Base-by-base conservation (phyloP, 2,888 invertebrate species). In the Agrochola litura region DNA sequence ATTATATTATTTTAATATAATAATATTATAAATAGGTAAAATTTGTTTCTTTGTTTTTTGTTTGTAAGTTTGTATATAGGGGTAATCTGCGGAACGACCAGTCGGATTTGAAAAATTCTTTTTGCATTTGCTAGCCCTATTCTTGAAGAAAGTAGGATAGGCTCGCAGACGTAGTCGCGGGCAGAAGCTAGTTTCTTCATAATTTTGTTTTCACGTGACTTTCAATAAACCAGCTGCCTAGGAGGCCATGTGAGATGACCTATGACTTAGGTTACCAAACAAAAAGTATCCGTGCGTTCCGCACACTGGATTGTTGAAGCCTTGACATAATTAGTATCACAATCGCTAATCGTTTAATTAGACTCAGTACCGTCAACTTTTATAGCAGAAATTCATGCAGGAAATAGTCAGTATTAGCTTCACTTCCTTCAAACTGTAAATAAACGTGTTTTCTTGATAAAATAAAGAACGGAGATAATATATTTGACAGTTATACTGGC, bases 261-360 rank as follows among this genome's bases (percentile, higher is more conserved):
- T 70, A 58, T 68, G 37, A 61, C 41, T 54, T 25, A 72, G 37
- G 43, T 58, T 30, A 73, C 19, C 16, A 60, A 54, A 46, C 72
- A 85, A 74, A 83, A 77, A 72, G 16, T 66, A 64, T 54, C 30
- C 54, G 22, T 41, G 16, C 68, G 73, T 74, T 82, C 74, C 63
- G 54, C 65, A 69, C 41, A 66, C 46, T 75, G 61, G 49, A 60
- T 54, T 60, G 9, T 41, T 68, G 14, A 56, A 46, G n/a, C 79
- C 83, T 79, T 84, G 86, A 67, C 72, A 73, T 75, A 46, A 82
- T 73, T 82, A 61, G 14, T 41, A 71, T 60, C 58, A 70, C 58
- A 72, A 68, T 63, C 56, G 14, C 16, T 43, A 68, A 77, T 66
- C 46, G 25, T 60, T 66, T 75, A 52, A 86, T 74, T 82, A 65